Evolutionary conservation across 2,797 vertebrate species (phyloP).

Genomic region (Crocodylus rhombifer): DNA sequence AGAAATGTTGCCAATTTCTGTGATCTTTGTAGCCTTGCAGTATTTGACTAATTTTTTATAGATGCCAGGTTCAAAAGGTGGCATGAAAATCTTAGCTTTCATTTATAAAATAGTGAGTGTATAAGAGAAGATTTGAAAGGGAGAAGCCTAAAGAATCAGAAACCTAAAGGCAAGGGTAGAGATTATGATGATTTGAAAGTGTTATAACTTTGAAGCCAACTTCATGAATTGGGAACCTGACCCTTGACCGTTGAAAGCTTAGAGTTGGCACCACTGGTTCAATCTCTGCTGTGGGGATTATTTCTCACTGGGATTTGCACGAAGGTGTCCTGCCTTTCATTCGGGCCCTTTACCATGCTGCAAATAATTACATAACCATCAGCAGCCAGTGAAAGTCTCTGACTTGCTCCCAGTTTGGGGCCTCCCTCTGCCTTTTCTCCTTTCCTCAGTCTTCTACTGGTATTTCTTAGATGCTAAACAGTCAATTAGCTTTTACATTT

Average conservation of each 20-base stretch:
- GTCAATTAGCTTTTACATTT: neutral
- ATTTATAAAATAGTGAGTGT: neutral
- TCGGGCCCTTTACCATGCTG: neutral
- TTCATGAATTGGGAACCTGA: no score
- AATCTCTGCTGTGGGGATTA: neutral
- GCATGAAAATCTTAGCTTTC: neutral
- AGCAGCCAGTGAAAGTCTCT: neutral
- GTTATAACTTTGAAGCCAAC: no score
- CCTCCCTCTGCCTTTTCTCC: neutral
- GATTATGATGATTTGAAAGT: neutral
- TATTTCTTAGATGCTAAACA: neutral
- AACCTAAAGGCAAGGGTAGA: neutral
- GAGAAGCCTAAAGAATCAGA: neutral
- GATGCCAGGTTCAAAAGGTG: neutral
- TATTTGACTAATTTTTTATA: neutral
- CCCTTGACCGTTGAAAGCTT: neutral
- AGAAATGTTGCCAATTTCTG: neutral
- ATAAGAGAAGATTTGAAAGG: neutral
- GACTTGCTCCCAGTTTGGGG: fast-evolving
- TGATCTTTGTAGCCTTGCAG: neutral
- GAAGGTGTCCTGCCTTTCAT: neutral
- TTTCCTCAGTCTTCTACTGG: neutral
- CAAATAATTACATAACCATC: neutral
- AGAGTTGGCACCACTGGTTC: no score
- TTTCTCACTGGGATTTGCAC: no score